Percentiles rank a stretch among this genome's conserved stretches.
Evolutionary conservation across 2,888 invertebrate species (phyloP).

Genomic region (Pammene aurita): DNA sequence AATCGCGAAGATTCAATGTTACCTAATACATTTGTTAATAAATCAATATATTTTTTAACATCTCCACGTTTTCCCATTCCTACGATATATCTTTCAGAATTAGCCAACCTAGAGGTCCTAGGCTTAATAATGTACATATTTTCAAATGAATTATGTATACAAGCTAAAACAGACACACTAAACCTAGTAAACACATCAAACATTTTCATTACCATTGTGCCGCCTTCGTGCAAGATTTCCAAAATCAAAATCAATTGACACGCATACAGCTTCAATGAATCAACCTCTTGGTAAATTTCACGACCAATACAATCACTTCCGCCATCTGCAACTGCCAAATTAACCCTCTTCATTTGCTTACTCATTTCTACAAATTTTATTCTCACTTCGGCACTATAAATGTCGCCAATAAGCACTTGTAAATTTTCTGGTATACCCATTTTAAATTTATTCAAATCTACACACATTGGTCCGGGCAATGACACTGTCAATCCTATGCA

Average conservation of each 20-base stretch:
- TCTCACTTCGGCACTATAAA: not conserved
- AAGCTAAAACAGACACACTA: constrained; percentile 1
- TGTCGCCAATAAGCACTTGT: not conserved
- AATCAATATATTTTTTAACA: not conserved
- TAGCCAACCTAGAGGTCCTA: not conserved
- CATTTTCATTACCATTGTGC: not conserved
- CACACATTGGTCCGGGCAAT: not conserved
- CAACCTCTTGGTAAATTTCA: constrained; percentile 5
- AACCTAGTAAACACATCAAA: constrained; percentile 1
- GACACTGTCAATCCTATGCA: not conserved
- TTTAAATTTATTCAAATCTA: not conserved
- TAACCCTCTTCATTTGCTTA: not conserved
- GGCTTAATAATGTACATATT: not conserved
- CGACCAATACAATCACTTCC: constrained; percentile 1
- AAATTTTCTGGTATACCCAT: constrained; percentile 2
- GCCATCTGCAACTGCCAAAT: not conserved
- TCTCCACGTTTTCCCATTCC: not conserved
- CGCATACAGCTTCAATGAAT: not conserved
- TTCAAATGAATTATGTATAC: constrained; percentile 1
- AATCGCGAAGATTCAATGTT: not conserved
- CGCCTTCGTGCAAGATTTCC: not conserved
- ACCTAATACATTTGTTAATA: not conserved
- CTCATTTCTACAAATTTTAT: not conserved
- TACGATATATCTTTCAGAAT: not conserved
- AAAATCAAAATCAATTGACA: constrained; percentile 1